A percentile compares a stretch with the other conserved stretches of the same genome.
Evolutionary conservation across 2,113 vertebrate genomes (phyloP).

Genomic region (Tetrao urogallus): DNA sequence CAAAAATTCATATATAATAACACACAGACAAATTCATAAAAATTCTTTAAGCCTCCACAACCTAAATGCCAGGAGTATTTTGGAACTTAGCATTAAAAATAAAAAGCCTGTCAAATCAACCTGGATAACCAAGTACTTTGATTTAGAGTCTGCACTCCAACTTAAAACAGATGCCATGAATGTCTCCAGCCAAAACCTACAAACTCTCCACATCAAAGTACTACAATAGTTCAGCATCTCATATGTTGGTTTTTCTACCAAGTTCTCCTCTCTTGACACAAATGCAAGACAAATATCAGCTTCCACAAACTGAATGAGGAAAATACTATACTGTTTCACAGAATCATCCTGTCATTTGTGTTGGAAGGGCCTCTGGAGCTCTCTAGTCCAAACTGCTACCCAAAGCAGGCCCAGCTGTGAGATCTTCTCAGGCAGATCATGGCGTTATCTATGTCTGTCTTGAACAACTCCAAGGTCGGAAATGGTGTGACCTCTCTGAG

Average conservation of each 20-base stretch:
- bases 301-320: fast-evolving
- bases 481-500: not conserved
- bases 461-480: not conserved
- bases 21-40: not conserved
- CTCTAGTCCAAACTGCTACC: not conserved
- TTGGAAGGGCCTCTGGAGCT: not conserved
- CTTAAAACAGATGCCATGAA: not conserved
- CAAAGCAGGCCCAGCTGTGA: not conserved
- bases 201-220: not conserved
- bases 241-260: not conserved
- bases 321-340: not conserved
- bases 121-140: not conserved
- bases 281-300: not conserved
- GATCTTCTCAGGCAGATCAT: not conserved
- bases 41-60: not conserved
- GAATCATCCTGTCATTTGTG: not conserved
- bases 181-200: not conserved
- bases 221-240: not conserved
- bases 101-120: constrained; percentile 3
- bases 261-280: not conserved
- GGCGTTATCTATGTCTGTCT: not conserved
- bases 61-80: not conserved
- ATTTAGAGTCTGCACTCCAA: not conserved
- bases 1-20: not conserved
- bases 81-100: constrained; percentile 9